Base-by-base conservation (phyloP, 2,797 vertebrate genomes). In the Ataeniobius toweri region DNA sequence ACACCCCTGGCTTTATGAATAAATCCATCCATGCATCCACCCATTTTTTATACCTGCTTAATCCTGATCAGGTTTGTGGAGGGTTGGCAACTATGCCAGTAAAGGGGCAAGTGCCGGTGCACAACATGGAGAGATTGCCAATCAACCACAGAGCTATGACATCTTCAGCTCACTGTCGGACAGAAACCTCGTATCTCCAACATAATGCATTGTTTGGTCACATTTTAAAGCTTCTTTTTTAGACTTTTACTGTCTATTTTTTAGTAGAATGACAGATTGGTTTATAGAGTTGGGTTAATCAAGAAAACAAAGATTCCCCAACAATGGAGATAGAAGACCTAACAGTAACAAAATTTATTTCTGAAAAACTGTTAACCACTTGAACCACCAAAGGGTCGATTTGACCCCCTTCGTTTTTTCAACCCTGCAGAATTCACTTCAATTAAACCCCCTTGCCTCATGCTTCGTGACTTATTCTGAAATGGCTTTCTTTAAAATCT, bases 1-100 rank as follows among this genome's bases (percentile, higher is more conserved):
- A 28, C 53, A 51, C 73, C 22, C 10, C 26, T 0, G 44, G 58
- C 51, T 77, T 79, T 73, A 41, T 51, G 28, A 82, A 85, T 77
- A 83, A 77, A 75, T 22, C 39, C 68, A 67, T 67, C 10, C 36
- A 67, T 41, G 9, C 36, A 41, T 67, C 22, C 36, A 41, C 22
- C 63, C 20, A 67, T 41, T 41, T 41, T 67, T 63, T 63, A 18
- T 53, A 39, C 36, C 36, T 41, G 36, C 20, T 67, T 41, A 67
- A 67, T 67, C 36, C 20, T 24, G 63, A 41, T 24, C 39, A 12
- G 3, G 3, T 36, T 41, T 41, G 63, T 1, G 1, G 22, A 5
- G 39, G 63, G 61, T 65, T 65, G 61, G 61, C 39, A 65, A 22
- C 16, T 36, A 13, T 63, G 28, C 59, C 28, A 36, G 59, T 63